Evolutionary conservation across 2,797 vertebrate species (phyloP).

Genomic region (Orientallactaga sibirica): DNA sequence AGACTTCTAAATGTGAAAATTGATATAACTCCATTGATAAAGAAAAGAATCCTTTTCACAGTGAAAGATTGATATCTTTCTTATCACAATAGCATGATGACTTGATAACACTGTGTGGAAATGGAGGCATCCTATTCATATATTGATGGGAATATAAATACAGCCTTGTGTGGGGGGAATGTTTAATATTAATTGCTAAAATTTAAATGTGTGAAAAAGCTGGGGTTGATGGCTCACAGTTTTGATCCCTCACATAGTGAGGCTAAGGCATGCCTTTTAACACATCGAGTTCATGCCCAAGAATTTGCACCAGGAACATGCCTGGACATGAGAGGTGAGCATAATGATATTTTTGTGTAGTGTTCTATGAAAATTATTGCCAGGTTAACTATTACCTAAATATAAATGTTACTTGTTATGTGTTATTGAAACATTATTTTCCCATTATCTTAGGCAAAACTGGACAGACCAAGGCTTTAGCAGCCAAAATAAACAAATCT

Average conservation of each 20-base stretch:
- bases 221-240: no score
- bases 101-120: background rate
- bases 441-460: conserved; percentile 77
- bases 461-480: conserved; percentile 72
- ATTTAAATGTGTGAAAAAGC: background rate
- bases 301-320: background rate
- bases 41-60: background rate
- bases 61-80: background rate
- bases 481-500: conserved; percentile 76
- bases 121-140: background rate
- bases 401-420: conserved; percentile 54
- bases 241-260: no score
- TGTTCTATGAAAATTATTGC: conserved; percentile 48
- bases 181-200: conserved; percentile 2
- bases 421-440: conserved; percentile 46
- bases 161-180: background rate
- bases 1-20: conserved; percentile 42
- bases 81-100: background rate
- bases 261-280: background rate
- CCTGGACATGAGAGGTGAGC: background rate
- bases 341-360: background rate
- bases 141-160: conserved; percentile 9
- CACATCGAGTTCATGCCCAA: background rate
- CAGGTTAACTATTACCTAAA: conserved; percentile 45
- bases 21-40: background rate